A percentile compares a stretch with the other conserved stretches of the same genome.
Evolutionary conservation across 1,140 invertebrate species (phyloP).

Genomic region (Rhagoletis zephyria): DNA sequence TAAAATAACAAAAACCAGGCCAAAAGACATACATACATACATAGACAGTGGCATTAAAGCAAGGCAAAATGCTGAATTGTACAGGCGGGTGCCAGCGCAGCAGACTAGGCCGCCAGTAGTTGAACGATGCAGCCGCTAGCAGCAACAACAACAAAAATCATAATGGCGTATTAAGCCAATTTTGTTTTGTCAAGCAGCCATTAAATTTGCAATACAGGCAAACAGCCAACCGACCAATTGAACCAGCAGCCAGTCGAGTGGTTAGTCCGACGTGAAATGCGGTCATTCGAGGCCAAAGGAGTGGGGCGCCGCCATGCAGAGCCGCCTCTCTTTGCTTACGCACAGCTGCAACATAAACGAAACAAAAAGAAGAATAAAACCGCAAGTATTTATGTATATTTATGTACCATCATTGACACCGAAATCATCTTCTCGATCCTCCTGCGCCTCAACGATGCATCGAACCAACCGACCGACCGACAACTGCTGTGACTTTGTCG

Average conservation of each 20-base stretch:
- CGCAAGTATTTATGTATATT: not conserved
- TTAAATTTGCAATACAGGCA: slow-evolving; percentile 25
- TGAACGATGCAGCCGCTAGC: not conserved
- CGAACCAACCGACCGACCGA: not conserved
- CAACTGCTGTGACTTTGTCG: slow-evolving; percentile 17
- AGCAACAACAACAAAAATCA: not conserved
- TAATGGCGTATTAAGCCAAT: slow-evolving; percentile 50
- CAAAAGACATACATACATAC: not conserved
- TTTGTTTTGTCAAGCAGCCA: slow-evolving; percentile 51
- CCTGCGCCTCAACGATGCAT: not conserved
- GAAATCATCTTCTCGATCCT: not conserved
- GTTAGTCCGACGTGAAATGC: not conserved
- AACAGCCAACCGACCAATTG: not conserved
- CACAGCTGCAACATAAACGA: not conserved
- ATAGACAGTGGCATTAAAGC: not conserved
- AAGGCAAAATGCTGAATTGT: not conserved
- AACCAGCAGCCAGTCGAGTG: not conserved
- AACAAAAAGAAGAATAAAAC: not conserved
- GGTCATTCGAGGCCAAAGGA: not conserved
- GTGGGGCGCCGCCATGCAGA: not conserved
- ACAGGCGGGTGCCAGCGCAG: not conserved
- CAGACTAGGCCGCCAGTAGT: not conserved
- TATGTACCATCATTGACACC: not conserved
- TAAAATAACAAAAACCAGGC: not conserved
- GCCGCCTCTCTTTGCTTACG: not conserved